These are phyloP conservation scores for Xyliphius kryptos DNA, from an alignment of 2,113 vertebrate genomes.

Conservation along the genomic window DNA sequence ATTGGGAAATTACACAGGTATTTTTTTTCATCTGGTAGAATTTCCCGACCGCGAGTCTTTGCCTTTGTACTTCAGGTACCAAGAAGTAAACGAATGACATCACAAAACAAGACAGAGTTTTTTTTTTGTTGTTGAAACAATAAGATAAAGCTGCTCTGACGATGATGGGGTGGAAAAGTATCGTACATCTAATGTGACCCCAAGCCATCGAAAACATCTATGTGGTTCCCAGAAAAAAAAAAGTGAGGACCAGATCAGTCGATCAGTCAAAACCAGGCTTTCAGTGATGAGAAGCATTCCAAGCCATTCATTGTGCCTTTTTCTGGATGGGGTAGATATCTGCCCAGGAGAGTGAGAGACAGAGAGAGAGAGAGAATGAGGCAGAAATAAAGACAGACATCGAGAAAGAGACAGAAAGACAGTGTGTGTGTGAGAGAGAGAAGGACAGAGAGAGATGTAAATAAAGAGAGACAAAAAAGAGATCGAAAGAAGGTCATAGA, in stretches of 20 bases:
- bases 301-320: slow-evolving; percentile 68
- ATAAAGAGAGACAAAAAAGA: too few species aligned
- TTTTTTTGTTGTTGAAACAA: slow-evolving; percentile 6
- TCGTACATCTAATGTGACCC: slow-evolving; percentile 25
- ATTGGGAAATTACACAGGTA: slow-evolving; percentile 32
- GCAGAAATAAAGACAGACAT: too few species aligned
- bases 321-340: slow-evolving; percentile 61
- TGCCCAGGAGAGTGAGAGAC: too few species aligned
- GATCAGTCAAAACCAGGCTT: slow-evolving; percentile 58
- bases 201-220: slow-evolving; percentile 24
- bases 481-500: too few species aligned
- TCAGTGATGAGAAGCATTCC: slow-evolving; percentile 51
- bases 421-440: too few species aligned
- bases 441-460: too few species aligned
- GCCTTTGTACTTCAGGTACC: slow-evolving; percentile 54
- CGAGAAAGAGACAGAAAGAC: too few species aligned
- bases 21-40: slow-evolving; percentile 39
- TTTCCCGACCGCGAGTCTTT: slow-evolving; percentile 43
- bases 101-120: slow-evolving; percentile 18
- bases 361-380: too few species aligned
- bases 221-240: slow-evolving; percentile 24
- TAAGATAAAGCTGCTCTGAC: slow-evolving; percentile 27
- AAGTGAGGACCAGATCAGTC: slow-evolving; percentile 47
- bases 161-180: not conserved
- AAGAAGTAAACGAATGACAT: slow-evolving; percentile 33